phyloP scores from a whole-genome alignment of 2,113 vertebrate genomes.

The Callionymus lyra region DNA sequence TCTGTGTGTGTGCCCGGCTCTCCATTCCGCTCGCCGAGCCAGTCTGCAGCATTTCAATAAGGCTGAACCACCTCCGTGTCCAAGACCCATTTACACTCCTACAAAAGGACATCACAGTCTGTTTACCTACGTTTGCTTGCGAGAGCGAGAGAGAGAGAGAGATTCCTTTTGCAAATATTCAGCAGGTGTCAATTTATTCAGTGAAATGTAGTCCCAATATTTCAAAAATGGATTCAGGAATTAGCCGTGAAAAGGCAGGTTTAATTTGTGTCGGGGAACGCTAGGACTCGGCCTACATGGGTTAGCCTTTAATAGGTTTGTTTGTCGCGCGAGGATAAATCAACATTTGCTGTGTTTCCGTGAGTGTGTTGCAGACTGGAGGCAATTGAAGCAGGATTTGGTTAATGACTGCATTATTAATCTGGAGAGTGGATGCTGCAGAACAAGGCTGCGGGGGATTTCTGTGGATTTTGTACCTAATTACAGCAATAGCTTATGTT shows the following conservation, averaged over 20 bases:
- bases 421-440: background rate
- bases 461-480: conserved; percentile 9
- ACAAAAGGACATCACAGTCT: conserved; percentile 16
- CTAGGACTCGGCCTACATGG: too few relatives aligned
- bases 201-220: too few relatives aligned
- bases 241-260: too few relatives aligned
- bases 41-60: conserved; percentile 56
- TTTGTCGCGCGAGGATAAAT: too few relatives aligned
- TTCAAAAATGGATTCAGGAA: too few relatives aligned
- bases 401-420: conserved; percentile 11
- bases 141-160: background rate
- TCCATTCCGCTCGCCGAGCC: conserved; percentile 27
- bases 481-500: conserved; percentile 10
- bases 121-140: conserved; percentile 1
- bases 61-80: conserved; percentile 18
- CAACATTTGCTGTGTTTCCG: background rate
- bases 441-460: conserved; percentile 5
- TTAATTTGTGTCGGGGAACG: too few relatives aligned
- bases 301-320: too few relatives aligned
- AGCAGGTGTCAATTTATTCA: too few relatives aligned
- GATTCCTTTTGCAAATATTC: too few relatives aligned
- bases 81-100: conserved; percentile 33
- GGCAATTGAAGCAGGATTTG: conserved; percentile 9
- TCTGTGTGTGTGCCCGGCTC: conserved; percentile 13
- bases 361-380: conserved; percentile 3